phyloP scores from a whole-genome alignment of 1,140 invertebrate species.

The Portunus trituberculatus region DNA sequence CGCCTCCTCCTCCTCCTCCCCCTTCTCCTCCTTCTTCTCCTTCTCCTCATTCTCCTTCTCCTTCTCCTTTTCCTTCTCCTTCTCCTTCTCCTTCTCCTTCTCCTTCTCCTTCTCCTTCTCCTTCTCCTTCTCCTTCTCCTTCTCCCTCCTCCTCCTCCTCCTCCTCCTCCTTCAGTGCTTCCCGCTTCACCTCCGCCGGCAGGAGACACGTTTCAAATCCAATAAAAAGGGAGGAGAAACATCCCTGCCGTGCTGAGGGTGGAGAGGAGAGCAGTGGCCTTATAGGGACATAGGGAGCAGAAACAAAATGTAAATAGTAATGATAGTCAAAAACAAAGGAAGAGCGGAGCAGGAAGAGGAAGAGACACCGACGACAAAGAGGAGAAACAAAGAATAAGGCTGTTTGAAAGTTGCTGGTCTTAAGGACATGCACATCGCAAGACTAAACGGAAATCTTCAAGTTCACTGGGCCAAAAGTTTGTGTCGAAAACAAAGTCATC shows the following conservation, averaged over 20 bases:
- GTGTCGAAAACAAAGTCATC: background rate
- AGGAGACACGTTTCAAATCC: background rate
- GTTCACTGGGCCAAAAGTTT: background rate
- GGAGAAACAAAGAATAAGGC: background rate
- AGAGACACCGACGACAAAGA: background rate
- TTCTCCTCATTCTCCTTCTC: background rate
- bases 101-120: background rate
- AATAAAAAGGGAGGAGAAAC: background rate
- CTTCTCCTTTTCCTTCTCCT: background rate
- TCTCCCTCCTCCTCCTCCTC: background rate
- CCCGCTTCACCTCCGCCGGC: background rate
- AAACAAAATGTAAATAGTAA: background rate
- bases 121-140: background rate
- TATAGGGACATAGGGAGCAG: background rate
- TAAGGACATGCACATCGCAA: constrained; percentile 1
- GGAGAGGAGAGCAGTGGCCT: background rate
- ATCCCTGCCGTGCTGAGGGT: background rate
- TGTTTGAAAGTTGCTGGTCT: background rate
- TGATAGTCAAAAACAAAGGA: background rate
- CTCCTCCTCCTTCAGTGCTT: background rate
- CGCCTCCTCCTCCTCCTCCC: background rate
- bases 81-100: background rate
- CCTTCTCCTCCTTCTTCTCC: background rate
- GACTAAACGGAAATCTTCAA: background rate
- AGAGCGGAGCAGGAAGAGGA: background rate